A percentile compares a stretch with the other conserved stretches of the same genome.
These are phyloP conservation scores for Valencia hispanica DNA, from an alignment of 2,797 vertebrate genomes.

Conservation along the genomic window DNA sequence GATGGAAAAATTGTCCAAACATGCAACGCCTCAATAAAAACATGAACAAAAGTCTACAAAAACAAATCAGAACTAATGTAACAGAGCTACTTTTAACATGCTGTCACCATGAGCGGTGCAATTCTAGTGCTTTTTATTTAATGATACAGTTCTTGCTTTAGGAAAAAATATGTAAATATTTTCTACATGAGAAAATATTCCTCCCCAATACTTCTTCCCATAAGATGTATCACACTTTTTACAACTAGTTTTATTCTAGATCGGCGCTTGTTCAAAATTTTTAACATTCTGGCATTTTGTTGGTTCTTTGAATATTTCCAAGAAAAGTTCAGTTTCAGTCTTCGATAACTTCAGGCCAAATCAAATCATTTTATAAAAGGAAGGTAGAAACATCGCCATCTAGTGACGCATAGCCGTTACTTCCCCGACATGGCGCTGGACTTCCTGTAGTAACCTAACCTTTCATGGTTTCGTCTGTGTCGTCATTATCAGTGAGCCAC, in stretches of 20 bases:
- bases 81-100: background rate
- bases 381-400: slow-evolving; percentile 17
- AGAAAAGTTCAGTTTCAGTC: background rate
- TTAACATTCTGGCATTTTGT: no score
- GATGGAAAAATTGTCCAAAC: background rate
- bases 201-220: no score
- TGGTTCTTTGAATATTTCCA: no score
- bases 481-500: background rate
- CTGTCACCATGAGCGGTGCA: background rate
- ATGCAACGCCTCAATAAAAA: background rate
- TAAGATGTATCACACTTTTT: no score
- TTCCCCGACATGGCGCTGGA: slow-evolving; percentile 7
- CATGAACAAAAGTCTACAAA: background rate
- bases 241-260: no score
- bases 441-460: background rate
- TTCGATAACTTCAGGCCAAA: background rate
- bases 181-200: background rate
- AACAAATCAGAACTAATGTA: background rate
- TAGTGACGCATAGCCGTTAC: background rate
- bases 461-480: background rate
- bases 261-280: background rate
- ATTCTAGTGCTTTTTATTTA: background rate
- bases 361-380: background rate
- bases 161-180: background rate
- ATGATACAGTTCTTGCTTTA: background rate